Percentiles rank a stretch among this genome's conserved stretches.
These are phyloP conservation scores for Antitype chi DNA, from an alignment of 2,888 invertebrate species.

Conservation along the genomic window DNA sequence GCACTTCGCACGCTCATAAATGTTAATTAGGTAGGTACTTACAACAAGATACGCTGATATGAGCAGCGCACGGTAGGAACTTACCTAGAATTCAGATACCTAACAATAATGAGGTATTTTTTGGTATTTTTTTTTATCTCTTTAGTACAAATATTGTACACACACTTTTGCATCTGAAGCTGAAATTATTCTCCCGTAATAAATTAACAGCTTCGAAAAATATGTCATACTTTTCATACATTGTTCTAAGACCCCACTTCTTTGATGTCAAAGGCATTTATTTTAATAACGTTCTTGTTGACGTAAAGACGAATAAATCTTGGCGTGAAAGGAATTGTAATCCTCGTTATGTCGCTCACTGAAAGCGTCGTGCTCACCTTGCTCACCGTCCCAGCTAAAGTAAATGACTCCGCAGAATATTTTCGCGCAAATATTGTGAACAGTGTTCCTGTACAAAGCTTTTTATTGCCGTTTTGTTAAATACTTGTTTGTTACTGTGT, in stretches of 20 bases:
- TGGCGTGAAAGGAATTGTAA: conserved; percentile 28
- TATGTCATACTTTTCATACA: conserved; percentile 19
- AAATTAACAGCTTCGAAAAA: not conserved
- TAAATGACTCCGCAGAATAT: conserved; percentile 46
- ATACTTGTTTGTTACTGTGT: conserved; percentile 32
- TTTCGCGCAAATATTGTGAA: conserved; percentile 40
- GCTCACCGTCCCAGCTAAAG: conserved; percentile 13
- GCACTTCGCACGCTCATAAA: not conserved
- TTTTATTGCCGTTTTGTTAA: conserved; percentile 51
- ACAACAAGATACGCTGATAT: not conserved
- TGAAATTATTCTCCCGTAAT: not conserved
- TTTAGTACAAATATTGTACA: not conserved
- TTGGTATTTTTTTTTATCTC: not conserved
- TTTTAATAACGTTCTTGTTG: conserved; percentile 46
- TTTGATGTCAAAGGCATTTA: conserved; percentile 38
- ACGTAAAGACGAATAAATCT: conserved; percentile 47
- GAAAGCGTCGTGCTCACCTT: conserved; percentile 17
- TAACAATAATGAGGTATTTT: not conserved
- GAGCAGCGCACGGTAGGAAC: not conserved
- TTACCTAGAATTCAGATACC: not conserved
- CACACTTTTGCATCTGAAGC: not conserved
- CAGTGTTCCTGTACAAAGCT: conserved; percentile 26
- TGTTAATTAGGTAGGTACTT: not conserved
- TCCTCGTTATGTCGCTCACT: conserved; percentile 37
- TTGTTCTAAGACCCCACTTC: conserved; percentile 8